Evolutionary conservation across 2,888 invertebrate genomes (phyloP), one percentile per base, ranked within the genome.

Genomic region (Andrena haemorrhoa): DNA sequence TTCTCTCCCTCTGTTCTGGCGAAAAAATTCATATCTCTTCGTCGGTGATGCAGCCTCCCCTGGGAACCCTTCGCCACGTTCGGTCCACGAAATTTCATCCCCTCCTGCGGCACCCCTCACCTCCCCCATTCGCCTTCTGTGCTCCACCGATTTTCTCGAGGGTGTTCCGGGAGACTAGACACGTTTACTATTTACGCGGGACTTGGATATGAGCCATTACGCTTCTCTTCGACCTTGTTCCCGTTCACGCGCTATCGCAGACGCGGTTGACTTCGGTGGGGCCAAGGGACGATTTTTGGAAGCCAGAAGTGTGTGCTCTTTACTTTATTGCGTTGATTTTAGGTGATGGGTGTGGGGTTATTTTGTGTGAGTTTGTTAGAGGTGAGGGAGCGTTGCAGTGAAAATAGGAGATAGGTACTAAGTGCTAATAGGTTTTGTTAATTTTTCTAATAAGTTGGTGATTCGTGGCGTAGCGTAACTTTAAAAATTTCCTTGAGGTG

Each of bases 11-110:
- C n/a, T 72, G 23, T n/a, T 51, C 29, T 49, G 26, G 60, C 31
- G 79, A 74, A 86, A 29, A 86, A 82, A 84, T 84, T 86, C 75
- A 58, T 78, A 82, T 82, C 82, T 77, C 49, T 66, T 64, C 49
- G 20, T 35, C 51, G 72, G 47, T 49, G 78, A 58, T 64, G 75
- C 51, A 51, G n/a, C 51, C 35, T 74, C 78, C 64, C 71, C 29
- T 33, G 75, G 56, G 81, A 83, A 56, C 73, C 23, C 56, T 70
- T 64, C 63, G 77, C 72, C 64, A 61, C 51, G 73, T 68, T 66
- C 49, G 65, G 78, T 65, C 75, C 63, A 65, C 71, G 68, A 65
- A 65, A 81, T 79, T 71, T 76, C 61, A 63, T 47, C 33, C 53
- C 66, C 35, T 10, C 20, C 41, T 41, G 12, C 12, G 3, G 0